phyloP scores from a whole-genome alignment of 2,888 invertebrate species.

The Apodemia mormo region DNA sequence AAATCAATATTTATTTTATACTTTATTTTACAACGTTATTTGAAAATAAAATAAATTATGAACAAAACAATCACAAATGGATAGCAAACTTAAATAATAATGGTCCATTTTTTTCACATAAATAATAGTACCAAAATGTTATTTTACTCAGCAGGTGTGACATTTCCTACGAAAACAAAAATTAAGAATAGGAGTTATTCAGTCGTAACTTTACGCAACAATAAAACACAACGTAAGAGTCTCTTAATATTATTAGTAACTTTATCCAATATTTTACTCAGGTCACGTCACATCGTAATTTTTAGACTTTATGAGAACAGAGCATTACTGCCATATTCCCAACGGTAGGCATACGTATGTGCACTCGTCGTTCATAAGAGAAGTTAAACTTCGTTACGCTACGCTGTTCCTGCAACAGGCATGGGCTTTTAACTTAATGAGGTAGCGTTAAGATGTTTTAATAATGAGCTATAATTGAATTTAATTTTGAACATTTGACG shows the following conservation, averaged over 20 bases:
- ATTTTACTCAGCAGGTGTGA: no score
- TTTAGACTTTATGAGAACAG: slow-evolving; percentile 6
- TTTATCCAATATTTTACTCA: slow-evolving; percentile 8
- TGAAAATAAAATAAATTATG: no score
- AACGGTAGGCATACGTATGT: neutral
- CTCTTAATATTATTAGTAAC: neutral
- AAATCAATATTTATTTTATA: no score
- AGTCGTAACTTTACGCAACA: neutral
- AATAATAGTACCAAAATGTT: no score
- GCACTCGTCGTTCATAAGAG: slow-evolving; percentile 11
- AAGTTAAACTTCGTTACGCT: neutral
- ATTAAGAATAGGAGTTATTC: neutral
- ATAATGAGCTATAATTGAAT: neutral
- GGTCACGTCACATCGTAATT: neutral
- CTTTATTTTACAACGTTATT: no score
- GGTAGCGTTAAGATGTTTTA: neutral
- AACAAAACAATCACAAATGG: no score
- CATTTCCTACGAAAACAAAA: no score
- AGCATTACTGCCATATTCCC: neutral
- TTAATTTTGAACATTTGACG: neutral
- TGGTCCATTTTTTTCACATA: no score
- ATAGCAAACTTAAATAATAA: no score
- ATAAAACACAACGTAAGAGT: neutral
- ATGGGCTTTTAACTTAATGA: slow-evolving; percentile 12
- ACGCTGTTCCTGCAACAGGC: neutral